phyloP scores from a whole-genome alignment of 2,888 invertebrate species.

The Toxonevra muliebris region DNA sequence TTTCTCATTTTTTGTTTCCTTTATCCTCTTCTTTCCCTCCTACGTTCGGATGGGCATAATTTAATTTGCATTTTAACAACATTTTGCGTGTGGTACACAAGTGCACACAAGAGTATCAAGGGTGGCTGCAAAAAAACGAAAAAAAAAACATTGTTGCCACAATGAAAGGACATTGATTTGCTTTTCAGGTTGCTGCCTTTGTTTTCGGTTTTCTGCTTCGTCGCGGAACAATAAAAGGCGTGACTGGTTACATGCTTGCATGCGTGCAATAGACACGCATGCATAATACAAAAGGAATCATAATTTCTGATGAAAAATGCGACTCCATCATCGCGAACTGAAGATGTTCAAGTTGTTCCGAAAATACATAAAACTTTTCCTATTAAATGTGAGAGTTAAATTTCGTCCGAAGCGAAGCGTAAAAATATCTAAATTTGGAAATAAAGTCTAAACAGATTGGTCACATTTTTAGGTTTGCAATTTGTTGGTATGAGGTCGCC shows the following conservation, averaged over 20 bases:
- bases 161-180: not conserved
- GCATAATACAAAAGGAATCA: constrained; percentile 50
- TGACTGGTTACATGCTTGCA: constrained; percentile 55
- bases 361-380: too few species aligned
- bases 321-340: not conserved
- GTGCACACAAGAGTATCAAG: constrained; percentile 10
- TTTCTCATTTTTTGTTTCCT: not conserved
- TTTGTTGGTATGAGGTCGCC: too few species aligned
- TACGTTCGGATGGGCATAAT: constrained; percentile 42
- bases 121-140: too few species aligned
- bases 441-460: too few species aligned
- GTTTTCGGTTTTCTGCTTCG: constrained; percentile 22
- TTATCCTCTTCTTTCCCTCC: constrained; percentile 23
- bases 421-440: too few species aligned
- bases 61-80: constrained; percentile 61
- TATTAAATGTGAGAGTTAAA: too few species aligned
- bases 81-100: constrained; percentile 54
- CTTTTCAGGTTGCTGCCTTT: constrained; percentile 4
- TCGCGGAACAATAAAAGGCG: constrained; percentile 50
- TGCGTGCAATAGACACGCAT: constrained; percentile 48
- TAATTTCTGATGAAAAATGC: constrained; percentile 19
- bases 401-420: too few species aligned
- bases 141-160: not conserved
- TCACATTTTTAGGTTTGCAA: too few species aligned
- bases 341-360: too few species aligned